phyloP scores from a whole-genome alignment of 2,113 vertebrate genomes.

The Galemys pyrenaicus region DNA sequence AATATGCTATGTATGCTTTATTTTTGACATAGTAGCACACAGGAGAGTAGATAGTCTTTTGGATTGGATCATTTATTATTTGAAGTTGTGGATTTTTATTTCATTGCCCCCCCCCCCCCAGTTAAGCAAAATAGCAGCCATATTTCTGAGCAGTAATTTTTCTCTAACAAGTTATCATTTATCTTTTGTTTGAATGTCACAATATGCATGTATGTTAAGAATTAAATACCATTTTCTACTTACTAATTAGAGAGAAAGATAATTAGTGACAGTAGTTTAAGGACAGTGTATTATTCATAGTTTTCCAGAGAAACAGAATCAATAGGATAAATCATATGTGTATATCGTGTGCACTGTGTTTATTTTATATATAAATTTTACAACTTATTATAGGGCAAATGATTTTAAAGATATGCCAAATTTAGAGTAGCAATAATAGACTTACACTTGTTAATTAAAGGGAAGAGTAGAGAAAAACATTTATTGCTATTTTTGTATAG shows the following conservation, averaged over 20 bases:
- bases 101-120: neutral
- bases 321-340: neutral
- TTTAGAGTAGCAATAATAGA: neutral
- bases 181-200: neutral
- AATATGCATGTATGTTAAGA: neutral
- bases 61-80: neutral
- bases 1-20: neutral
- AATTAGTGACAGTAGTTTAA: neutral
- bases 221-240: neutral
- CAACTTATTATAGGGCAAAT: neutral
- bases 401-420: neutral
- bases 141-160: neutral
- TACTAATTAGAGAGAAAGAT: neutral
- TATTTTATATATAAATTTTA: neutral
- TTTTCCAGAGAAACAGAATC: neutral
- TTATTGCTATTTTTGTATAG: neutral
- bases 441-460: neutral
- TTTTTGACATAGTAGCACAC: neutral
- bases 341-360: neutral
- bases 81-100: neutral
- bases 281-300: neutral
- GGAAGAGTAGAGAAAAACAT: neutral
- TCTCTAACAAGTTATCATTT: neutral
- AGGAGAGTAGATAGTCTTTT: neutral
- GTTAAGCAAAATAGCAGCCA: slow-evolving; percentile 22